Base-by-base conservation (phyloP, 2,888 invertebrate species). In the Eurytoma adleriae region DNA sequence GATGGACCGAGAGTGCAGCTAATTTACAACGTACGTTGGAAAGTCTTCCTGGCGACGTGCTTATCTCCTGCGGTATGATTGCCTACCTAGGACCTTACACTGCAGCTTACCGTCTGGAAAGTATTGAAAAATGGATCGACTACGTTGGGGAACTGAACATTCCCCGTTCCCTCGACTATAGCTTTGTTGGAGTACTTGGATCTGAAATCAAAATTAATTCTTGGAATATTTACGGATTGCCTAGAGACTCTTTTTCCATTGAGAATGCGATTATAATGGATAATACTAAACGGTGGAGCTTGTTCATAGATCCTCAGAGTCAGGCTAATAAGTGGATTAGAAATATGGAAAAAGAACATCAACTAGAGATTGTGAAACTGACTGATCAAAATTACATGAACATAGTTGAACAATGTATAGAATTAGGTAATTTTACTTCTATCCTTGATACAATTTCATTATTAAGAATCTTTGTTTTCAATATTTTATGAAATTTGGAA, bases 11-110 rank as follows among this genome's bases (percentile, higher is more conserved):
- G 68, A 95, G 95, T 20, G 97, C 97, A 4, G 93, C 93, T 85
- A 93, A 94, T 85, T 92, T 98, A 61, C 96, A 96, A 89, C 90
- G 91, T 0, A 92, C 95, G 70, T 97, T 94, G 88, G 96, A 97
- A 89, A 95, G 95, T 88, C 92, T 98, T 81, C 95, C 97, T 0
- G 98, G 98, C 0, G 98, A 98, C 91, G 96, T 98, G 85, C 92
- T 98, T 18, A 93, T 98, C 52, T 96, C 97, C 0, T 95, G 95
- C 87, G 98, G 96, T 18, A 94, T 97, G 57, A 97, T 98, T 83
- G 96, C 97, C 0, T 98, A 98, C 91, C 92, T 98, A 73, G 95
- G 97, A 0, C 96, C 97, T 0, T 96, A 97, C 85, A 97, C 96
- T 7, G 92, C 94, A 69, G 92, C 93, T 20, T 94, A 94, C 84